Evolutionary conservation across 2,888 invertebrate species (phyloP).

Genomic region (Sinodicranocentrus sp.): DNA sequence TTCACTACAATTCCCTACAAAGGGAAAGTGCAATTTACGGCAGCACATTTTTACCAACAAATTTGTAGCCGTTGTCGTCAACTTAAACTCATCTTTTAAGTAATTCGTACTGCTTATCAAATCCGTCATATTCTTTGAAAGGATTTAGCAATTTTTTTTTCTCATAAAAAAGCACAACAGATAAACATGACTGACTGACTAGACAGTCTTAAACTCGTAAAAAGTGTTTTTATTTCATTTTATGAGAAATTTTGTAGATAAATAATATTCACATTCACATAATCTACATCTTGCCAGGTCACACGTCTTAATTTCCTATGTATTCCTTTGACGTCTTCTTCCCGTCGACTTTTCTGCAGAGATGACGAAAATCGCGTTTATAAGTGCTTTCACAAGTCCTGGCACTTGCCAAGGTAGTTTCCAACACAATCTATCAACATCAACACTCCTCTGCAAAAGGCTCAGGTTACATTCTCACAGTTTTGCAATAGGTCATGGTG

Average conservation of each 20-base stretch:
- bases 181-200: slow-evolving; percentile 12
- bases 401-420: too few species aligned
- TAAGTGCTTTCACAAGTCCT: too few species aligned
- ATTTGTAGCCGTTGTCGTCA: slow-evolving; percentile 11
- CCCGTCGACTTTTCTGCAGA: too few species aligned
- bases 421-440: not conserved
- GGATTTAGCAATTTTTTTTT: slow-evolving; percentile 25
- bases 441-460: slow-evolving; percentile 26
- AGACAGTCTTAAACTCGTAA: slow-evolving; percentile 20
- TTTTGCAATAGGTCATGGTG: slow-evolving; percentile 58
- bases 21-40: slow-evolving; percentile 53
- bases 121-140: not conserved
- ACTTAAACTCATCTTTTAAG: slow-evolving; percentile 24
- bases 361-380: too few species aligned
- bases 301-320: too few species aligned
- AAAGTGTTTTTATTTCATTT: too few species aligned
- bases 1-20: slow-evolving; percentile 44
- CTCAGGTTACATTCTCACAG: slow-evolving; percentile 63
- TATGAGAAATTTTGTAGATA: too few species aligned
- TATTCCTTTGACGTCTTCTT: too few species aligned
- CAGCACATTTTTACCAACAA: slow-evolving; percentile 48
- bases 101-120: not conserved
- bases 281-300: too few species aligned
- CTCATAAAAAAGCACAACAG: not conserved
- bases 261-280: too few species aligned